Conservation (phyloP, 2,888 invertebrate species). For the Stratiomys singularior region DNA sequence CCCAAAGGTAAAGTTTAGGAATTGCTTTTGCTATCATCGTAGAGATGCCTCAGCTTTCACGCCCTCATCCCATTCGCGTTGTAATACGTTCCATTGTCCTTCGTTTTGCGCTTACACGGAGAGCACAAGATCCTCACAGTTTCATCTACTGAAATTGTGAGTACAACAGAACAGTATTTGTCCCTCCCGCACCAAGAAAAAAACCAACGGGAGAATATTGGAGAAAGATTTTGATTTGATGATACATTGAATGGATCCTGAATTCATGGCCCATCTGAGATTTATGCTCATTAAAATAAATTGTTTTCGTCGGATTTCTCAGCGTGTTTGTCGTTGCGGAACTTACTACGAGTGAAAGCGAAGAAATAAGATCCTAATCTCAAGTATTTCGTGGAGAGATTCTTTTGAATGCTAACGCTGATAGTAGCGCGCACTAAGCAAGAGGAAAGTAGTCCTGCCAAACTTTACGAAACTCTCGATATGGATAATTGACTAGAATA, state of each 20-base stretch:
- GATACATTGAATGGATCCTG: conserved; percentile 36
- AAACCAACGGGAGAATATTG: conserved; percentile 12
- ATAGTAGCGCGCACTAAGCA: not conserved
- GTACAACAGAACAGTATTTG: not conserved
- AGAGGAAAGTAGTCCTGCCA: not conserved
- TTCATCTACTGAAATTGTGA: not conserved
- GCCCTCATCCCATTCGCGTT: not conserved
- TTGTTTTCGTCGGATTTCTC: conserved; percentile 41
- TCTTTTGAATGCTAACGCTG: not conserved
- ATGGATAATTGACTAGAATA: conserved; percentile 13
- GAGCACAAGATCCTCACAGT: not conserved
- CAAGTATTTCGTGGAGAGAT: not conserved
- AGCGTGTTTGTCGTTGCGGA: not conserved
- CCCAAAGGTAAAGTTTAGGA: conserved; percentile 43
- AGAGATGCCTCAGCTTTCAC: not conserved
- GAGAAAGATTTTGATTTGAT: conserved; percentile 39
- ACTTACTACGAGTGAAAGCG: not conserved
- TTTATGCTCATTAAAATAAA: conserved; percentile 46
- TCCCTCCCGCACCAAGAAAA: conserved; percentile 1
- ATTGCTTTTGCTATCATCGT: conserved; percentile 30
- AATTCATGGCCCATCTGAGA: conserved; percentile 46
- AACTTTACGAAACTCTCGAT: not conserved
- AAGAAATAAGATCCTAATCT: conserved; percentile 13
- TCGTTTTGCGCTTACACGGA: not conserved
- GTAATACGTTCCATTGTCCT: conserved; percentile 4